phyloP scores from a whole-genome alignment of 2,888 invertebrate genomes.

The Napeogenes sylphis region DNA sequence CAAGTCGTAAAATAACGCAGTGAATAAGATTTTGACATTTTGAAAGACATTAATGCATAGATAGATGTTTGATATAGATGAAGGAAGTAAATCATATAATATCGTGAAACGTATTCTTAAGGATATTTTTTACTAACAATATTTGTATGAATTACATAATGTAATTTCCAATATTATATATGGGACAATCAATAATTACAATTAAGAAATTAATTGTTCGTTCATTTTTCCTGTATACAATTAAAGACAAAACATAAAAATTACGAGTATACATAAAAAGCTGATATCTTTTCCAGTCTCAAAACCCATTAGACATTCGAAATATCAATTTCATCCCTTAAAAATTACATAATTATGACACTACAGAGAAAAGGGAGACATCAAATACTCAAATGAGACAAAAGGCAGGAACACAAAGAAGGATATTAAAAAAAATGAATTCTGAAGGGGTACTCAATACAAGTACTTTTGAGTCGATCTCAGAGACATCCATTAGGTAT shows the following conservation, averaged over 20 bases:
- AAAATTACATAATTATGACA: constrained; percentile 62
- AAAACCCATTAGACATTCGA: constrained; percentile 34
- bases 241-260: not conserved
- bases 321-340: constrained; percentile 41
- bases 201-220: too few relatives aligned
- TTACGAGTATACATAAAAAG: not conserved
- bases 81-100: too few relatives aligned
- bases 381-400: constrained; percentile 67
- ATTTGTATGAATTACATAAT: too few relatives aligned
- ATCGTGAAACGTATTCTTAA: too few relatives aligned
- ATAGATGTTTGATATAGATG: too few relatives aligned
- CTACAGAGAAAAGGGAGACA: constrained; percentile 51
- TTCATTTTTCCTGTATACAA: too few relatives aligned
- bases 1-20: too few relatives aligned
- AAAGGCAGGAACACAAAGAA: constrained; percentile 56
- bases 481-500: constrained; percentile 75
- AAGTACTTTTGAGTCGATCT: constrained; percentile 55
- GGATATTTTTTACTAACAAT: too few relatives aligned
- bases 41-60: too few relatives aligned
- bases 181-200: not conserved
- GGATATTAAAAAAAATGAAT: constrained; percentile 55
- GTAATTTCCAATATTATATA: too few relatives aligned
- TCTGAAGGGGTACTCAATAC: constrained; percentile 64
- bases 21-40: too few relatives aligned
- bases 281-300: constrained; percentile 5